Conservation (phyloP, 2,888 invertebrate genomes). For the Pristionchus mayeri region DNA sequence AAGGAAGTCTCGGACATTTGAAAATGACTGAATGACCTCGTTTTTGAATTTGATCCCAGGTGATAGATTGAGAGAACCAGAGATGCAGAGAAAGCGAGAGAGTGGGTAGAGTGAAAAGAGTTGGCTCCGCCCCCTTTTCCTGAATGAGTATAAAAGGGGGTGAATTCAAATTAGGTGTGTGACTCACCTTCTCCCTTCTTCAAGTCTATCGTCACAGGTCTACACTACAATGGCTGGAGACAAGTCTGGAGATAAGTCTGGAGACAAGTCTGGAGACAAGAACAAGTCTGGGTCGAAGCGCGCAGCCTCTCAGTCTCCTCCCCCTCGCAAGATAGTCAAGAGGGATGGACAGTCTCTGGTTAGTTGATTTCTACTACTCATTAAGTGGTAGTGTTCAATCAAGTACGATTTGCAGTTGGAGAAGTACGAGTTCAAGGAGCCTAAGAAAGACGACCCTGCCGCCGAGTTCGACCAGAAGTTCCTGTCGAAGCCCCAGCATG, state of each 20-base stretch:
- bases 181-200: neutral
- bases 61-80: no score
- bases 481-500: neutral
- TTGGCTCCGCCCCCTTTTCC: neutral
- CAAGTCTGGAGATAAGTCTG: no score
- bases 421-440: conserved; percentile 5
- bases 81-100: no score
- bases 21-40: neutral
- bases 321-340: neutral
- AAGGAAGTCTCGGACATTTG: neutral
- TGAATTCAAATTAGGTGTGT: neutral
- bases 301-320: neutral
- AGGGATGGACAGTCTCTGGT: no score
- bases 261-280: no score
- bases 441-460: neutral
- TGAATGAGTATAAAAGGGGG: neutral
- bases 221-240: no score
- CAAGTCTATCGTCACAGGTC: neutral
- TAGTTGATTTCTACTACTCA: no score
- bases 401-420: neutral
- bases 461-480: neutral
- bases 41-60: neutral
- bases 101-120: neutral
- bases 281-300: no score
- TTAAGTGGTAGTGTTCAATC: no score